phyloP scores from a whole-genome alignment of 2,113 vertebrate genomes.

The Macroglossus sobrinus region DNA sequence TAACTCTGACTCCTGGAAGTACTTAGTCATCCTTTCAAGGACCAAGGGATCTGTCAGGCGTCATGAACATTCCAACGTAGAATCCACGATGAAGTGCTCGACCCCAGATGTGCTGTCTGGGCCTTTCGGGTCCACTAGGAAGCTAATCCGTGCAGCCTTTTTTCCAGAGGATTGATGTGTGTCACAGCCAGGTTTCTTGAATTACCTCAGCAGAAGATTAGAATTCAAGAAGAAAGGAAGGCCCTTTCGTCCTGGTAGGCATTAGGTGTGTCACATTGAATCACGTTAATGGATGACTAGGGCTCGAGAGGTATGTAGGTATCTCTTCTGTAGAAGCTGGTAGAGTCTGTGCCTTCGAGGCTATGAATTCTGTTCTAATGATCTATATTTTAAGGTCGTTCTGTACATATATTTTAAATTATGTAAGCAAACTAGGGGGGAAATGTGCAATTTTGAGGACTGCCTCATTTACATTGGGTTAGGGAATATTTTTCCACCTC shows the following conservation, averaged over 20 bases:
- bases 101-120: neutral
- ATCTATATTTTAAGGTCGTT: neutral
- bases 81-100: neutral
- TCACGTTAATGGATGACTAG: neutral
- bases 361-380: neutral
- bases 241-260: neutral
- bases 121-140: neutral
- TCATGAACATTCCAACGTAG: neutral
- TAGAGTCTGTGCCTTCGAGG: neutral
- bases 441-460: conserved; percentile 22
- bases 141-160: neutral
- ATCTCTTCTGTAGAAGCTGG: neutral
- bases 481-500: neutral
- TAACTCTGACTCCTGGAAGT: neutral
- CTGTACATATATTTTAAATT: conserved; percentile 53
- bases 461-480: conserved; percentile 11
- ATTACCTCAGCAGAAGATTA: conserved; percentile 20
- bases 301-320: neutral
- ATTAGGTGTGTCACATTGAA: neutral
- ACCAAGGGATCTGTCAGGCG: neutral
- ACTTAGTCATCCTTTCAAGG: neutral
- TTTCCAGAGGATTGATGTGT: neutral
- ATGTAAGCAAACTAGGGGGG: neutral
- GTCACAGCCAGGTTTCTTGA: neutral
- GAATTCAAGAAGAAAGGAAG: neutral